Evolutionary conservation across 2,888 invertebrate species (phyloP).

Genomic region (Troides aeacus): DNA sequence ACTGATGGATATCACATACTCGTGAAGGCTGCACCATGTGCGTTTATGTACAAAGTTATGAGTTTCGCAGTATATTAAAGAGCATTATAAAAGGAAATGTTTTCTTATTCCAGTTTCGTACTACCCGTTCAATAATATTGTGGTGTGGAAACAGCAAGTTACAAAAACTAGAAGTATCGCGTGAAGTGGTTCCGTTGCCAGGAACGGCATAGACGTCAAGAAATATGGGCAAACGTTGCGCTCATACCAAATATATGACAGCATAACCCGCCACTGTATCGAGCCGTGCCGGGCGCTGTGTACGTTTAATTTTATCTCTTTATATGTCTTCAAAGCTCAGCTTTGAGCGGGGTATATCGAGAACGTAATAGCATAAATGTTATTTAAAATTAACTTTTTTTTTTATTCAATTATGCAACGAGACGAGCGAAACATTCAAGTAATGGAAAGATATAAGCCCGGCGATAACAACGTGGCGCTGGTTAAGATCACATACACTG

Average conservation of each 20-base stretch:
- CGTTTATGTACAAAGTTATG: too few relatives aligned
- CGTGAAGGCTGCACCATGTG: too few relatives aligned
- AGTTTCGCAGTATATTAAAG: too few relatives aligned
- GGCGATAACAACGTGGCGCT: too few relatives aligned
- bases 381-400: too few relatives aligned
- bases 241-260: conserved; percentile 60
- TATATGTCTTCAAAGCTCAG: conserved; percentile 10
- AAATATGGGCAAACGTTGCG: conserved; percentile 64
- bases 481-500: too few relatives aligned
- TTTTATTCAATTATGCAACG: too few relatives aligned
- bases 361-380: background rate
- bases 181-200: conserved; percentile 69
- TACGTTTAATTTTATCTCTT: conserved; percentile 37
- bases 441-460: too few relatives aligned
- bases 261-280: conserved; percentile 52
- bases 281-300: conserved; percentile 48
- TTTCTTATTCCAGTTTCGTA: conserved; percentile 5
- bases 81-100: background rate
- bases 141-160: conserved; percentile 68
- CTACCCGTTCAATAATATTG: conserved; percentile 58
- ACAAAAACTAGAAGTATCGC: conserved; percentile 68
- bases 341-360: conserved; percentile 8
- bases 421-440: too few relatives aligned
- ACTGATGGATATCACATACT: too few relatives aligned
- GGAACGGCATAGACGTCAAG: conserved; percentile 56